phyloP scores from a whole-genome alignment of 2,888 invertebrate species.

The Leptinotarsa juncta region DNA sequence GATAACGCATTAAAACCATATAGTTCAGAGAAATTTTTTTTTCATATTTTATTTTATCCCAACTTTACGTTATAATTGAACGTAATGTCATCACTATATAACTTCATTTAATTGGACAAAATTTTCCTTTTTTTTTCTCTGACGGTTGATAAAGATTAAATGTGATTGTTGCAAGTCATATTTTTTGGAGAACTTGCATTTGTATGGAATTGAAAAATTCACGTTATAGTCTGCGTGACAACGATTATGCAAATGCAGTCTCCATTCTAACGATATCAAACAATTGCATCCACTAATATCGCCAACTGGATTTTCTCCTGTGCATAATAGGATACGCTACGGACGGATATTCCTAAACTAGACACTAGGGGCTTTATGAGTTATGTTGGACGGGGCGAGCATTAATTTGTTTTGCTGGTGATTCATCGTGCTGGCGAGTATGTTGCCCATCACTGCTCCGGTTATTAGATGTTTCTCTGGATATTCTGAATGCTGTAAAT shows the following conservation, averaged over 20 bases:
- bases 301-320: constrained; percentile 17
- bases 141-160: too few species aligned
- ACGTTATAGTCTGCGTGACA: background rate
- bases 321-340: constrained; percentile 19
- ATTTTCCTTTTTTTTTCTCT: too few species aligned
- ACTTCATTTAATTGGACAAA: too few species aligned
- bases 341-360: constrained; percentile 31
- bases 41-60: too few species aligned
- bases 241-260: background rate
- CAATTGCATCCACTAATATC: constrained; percentile 10
- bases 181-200: background rate
- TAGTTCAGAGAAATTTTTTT: too few species aligned
- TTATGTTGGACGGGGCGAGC: constrained; percentile 38
- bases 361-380: constrained; percentile 39
- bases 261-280: background rate
- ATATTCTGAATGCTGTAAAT: constrained; percentile 29
- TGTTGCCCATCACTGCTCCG: constrained; percentile 32
- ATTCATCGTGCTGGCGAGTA: constrained; percentile 39
- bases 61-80: too few species aligned
- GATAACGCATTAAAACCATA: too few species aligned
- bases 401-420: constrained; percentile 44
- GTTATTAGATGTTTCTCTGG: constrained; percentile 33
- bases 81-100: too few species aligned
- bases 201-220: background rate
- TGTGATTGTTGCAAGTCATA: background rate